phyloP scores from a whole-genome alignment of 2,797 vertebrate species.

The Lepidocolaptes lacrymiger region DNA sequence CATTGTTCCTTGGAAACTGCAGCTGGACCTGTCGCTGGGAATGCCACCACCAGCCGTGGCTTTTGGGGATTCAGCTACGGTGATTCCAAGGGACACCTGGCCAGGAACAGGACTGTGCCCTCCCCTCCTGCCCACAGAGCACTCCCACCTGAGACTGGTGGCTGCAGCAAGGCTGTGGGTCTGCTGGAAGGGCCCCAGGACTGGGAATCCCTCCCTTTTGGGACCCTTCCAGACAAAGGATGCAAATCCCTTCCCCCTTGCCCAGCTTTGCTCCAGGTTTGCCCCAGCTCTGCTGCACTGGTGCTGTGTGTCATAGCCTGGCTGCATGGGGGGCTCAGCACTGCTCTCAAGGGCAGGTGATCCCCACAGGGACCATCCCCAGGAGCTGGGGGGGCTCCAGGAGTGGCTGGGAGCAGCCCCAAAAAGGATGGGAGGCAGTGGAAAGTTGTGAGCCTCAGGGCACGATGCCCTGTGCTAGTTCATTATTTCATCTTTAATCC shows the following conservation, averaged over 20 bases:
- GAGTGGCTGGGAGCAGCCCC: not conserved
- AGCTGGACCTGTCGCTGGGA: not conserved
- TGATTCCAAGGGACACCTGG: rapidly evolving
- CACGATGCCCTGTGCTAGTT: rapidly evolving
- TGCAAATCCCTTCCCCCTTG: rapidly evolving
- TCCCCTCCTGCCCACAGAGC: rapidly evolving
- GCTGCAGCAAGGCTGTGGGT: rapidly evolving
- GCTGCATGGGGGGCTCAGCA: rapidly evolving
- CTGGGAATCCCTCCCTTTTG: rapidly evolving
- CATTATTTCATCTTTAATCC: not conserved
- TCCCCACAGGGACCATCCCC: too few species aligned
- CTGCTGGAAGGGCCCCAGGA: rapidly evolving
- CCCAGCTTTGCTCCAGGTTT: not conserved
- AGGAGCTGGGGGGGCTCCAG: not conserved
- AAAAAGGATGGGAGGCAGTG: not conserved
- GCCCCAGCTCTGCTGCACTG: not conserved
- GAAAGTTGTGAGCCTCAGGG: not conserved
- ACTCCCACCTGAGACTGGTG: rapidly evolving
- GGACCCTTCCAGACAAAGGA: not conserved
- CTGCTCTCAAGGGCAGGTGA: not conserved
- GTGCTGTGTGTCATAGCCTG: rapidly evolving
- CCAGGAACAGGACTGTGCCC: rapidly evolving
- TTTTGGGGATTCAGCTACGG: rapidly evolving
- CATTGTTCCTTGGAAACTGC: slow-evolving; percentile 25
- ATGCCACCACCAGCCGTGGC: rapidly evolving